Evolutionary conservation across 2,888 invertebrate species (phyloP), one percentile per base, ranked within the genome.

Genomic region (Phymatocera aterrima): DNA sequence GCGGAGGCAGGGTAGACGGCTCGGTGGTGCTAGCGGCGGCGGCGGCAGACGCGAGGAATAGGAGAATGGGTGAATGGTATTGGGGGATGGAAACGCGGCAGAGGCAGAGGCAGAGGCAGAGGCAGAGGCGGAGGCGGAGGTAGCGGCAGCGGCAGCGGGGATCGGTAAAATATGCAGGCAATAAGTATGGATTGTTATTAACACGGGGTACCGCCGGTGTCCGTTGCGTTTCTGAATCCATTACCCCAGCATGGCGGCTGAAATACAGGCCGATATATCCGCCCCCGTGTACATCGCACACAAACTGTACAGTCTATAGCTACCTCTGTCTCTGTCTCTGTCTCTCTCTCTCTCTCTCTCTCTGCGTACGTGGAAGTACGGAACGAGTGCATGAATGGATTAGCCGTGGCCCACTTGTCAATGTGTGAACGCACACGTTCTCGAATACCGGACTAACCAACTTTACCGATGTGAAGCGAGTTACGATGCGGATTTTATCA

Each of bases 141-240:
- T 24, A 18, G 34, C 48, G 54, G 74, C 74, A 48, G 54, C 34
- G 84, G 85, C 85, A 87, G 85, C 86, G 87, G 89, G 90, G 89
- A 90, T 90, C 90, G 88, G 90, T 90, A 90, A 90, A 90, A 90
- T 90, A 90, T 90, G 90, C 90, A 88, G 88, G 90, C 90, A 90
- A 90, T 90, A 90, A 90, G 90, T 90, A 90, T 90, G 90, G 90
- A 90, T 90, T 90, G 90, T 90, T 90, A 90, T 90, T 90, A 90
- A 90, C 90, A 90, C 90, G 88, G 89, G 89, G 90, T 88, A 89
- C 88, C 75, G 75, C 87, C 88, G 88, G 89, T 89, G 89, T 89
- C 90, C 90, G 88, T 89, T 88, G 89, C 89, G 89, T 88, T 90
- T 90, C 90, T 90, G 90, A 90, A 90, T 90, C 90, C 90, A 90